Percentiles rank a stretch among this genome's conserved stretches.
Conservation (phyloP, 2,113 vertebrate genomes). For the Micromys minutus region DNA sequence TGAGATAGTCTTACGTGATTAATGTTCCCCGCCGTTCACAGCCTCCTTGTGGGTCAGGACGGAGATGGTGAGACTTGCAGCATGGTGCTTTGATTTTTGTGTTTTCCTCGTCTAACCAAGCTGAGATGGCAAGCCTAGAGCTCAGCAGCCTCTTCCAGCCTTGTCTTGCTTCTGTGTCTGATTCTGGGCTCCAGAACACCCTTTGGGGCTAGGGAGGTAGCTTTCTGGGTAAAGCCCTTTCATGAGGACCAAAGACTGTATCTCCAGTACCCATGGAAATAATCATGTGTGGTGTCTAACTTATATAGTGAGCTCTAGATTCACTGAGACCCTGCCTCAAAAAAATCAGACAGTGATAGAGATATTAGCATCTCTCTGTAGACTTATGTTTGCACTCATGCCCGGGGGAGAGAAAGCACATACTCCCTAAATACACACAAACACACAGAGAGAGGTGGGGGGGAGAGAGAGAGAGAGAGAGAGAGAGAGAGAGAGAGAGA, state of each 20-base stretch:
- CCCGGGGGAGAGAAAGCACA: neutral
- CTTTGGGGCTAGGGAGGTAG: neutral
- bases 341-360: neutral
- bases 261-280: neutral
- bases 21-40: neutral
- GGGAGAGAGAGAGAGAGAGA: neutral
- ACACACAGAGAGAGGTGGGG: neutral
- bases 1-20: slow-evolving; percentile 70
- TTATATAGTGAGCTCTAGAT: neutral
- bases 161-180: slow-evolving; percentile 5
- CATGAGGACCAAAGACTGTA: neutral
- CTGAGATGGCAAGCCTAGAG: neutral
- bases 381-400: neutral
- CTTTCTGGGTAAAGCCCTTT: neutral
- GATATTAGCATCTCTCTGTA: neutral
- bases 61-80: slow-evolving; percentile 50
- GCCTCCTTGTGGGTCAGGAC: slow-evolving; percentile 20
- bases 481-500: too few species aligned
- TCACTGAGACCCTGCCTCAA: neutral
- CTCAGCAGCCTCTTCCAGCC: slow-evolving; percentile 11
- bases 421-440: neutral
- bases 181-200: neutral
- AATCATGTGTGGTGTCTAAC: neutral
- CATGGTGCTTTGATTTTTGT: slow-evolving; percentile 62
- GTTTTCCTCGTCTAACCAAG: slow-evolving; percentile 40